Conservation (phyloP, 2,113 vertebrate species). For the Geococcyx californianus region DNA sequence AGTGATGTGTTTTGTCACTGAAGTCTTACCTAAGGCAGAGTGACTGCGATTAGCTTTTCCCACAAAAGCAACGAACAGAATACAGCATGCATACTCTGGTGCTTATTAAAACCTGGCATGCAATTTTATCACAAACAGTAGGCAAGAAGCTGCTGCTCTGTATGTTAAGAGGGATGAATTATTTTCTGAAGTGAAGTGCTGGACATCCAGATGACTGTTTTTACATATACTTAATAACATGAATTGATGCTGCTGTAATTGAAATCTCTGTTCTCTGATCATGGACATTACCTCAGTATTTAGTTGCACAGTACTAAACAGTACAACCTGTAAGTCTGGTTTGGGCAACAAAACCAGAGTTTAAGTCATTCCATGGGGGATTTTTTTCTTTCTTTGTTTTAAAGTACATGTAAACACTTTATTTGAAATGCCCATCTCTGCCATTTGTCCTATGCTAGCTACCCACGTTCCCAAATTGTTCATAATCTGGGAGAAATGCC, state of each 20-base stretch:
- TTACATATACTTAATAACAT: not conserved
- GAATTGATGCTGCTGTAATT: not conserved
- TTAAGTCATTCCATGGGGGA: not conserved
- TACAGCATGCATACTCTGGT: fast-evolving
- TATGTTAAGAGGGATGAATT: not conserved
- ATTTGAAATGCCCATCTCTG: not conserved
- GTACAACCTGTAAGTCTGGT: fast-evolving
- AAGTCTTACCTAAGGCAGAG: not conserved
- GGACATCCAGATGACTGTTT: not conserved
- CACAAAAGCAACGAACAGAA: not conserved
- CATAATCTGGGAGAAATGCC: not conserved
- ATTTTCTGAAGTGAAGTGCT: not conserved
- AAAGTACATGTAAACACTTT: not conserved
- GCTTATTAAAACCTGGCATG: not conserved
- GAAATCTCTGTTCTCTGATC: not conserved
- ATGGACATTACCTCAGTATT: not conserved
- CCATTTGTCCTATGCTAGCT: not conserved
- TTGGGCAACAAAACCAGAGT: not conserved
- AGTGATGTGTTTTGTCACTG: not conserved
- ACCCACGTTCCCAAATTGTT: not conserved
- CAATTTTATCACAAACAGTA: not conserved
- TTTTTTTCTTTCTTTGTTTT: not conserved
- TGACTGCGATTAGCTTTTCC: not conserved
- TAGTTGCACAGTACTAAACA: not conserved
- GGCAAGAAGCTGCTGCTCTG: not conserved